Base-by-base conservation (phyloP, 1,140 invertebrate species). In the Caenorhabditis briggsae region DNA sequence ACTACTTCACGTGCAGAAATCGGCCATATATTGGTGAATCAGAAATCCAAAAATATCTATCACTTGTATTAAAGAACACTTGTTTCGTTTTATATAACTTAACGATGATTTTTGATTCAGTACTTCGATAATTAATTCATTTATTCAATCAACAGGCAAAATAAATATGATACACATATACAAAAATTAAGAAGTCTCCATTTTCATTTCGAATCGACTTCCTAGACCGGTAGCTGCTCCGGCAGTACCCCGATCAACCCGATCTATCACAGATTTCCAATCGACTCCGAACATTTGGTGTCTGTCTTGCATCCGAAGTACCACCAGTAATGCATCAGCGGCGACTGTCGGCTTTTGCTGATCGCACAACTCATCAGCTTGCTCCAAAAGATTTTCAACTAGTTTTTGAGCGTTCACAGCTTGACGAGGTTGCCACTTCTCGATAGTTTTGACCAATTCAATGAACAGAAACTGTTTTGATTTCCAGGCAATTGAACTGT, bases 261-360 rank as follows among this genome's bases (percentile, higher is more conserved):
- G 43, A 78, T 78, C 70, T 53, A 78, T 48, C 43, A 78, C 46
- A 78, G 43, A 53, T 12, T 78, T 53, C 70, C 70, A 78, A 50
- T 78, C 46, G 46, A 78, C 33, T 16, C 46, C 70, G 46, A 78
- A 78, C 12, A 5, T 7, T 20, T 50, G 7, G 7, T 46, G n/a
- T 53, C 46, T 78, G 8, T 50, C 46, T 23, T 50, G 43, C 6
- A 53, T 12, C 2, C 46, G 43, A 78, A 78, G 70, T 11, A 78
- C 70, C 3, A 85, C 84, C 33, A 50, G 64, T 9, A 85, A 53
- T 16, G 84, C 61, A 33, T 85, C 43, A 55, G 84, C 48, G 5
- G 84, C 84, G n/a, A 85, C 84, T 7, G 84, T 70, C 25, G 33
- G 74, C 46, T 53, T 85, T 43, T 85, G 84, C 12, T 85, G 61